Conservation (phyloP, 2,113 vertebrate species). For the Stegastes partitus region DNA sequence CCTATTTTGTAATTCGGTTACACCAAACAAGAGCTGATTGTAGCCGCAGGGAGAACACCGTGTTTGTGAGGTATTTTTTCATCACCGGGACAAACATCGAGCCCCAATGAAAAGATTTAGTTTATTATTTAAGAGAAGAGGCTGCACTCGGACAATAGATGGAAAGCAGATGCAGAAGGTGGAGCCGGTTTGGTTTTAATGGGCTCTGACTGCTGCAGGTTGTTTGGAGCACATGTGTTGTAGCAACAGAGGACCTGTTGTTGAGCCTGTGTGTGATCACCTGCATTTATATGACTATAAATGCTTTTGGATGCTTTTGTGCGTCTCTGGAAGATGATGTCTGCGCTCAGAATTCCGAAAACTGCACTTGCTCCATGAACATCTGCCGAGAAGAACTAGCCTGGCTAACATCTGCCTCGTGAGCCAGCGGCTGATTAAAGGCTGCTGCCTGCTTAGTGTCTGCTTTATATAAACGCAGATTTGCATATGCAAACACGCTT, state of each 20-base stretch:
- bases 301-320: conserved; percentile 28
- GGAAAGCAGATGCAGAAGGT: conserved; percentile 70
- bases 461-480: conserved; percentile 30
- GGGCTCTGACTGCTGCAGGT: conserved; percentile 57
- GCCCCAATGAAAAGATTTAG: conserved; percentile 41
- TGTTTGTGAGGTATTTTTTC: conserved; percentile 18
- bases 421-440: conserved; percentile 36
- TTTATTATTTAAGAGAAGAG: conserved; percentile 55
- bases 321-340: conserved; percentile 21
- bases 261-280: conserved; percentile 11
- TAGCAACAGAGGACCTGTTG: conserved; percentile 57
- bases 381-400: conserved; percentile 42
- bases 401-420: conserved; percentile 24
- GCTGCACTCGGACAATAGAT: conserved; percentile 57
- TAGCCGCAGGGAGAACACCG: conserved; percentile 38
- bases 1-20: conserved; percentile 54
- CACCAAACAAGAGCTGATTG: conserved; percentile 39
- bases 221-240: conserved; percentile 68
- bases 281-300: conserved; percentile 7
- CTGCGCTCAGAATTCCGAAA: conserved; percentile 16
- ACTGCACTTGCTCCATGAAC: conserved; percentile 54
- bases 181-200: conserved; percentile 53
- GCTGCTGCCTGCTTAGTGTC: conserved; percentile 19
- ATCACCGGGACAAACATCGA: conserved; percentile 35
- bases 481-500: conserved; percentile 17